Conservation (phyloP, 2,113 vertebrate genomes). For the Phrynocephalus versicolor region DNA sequence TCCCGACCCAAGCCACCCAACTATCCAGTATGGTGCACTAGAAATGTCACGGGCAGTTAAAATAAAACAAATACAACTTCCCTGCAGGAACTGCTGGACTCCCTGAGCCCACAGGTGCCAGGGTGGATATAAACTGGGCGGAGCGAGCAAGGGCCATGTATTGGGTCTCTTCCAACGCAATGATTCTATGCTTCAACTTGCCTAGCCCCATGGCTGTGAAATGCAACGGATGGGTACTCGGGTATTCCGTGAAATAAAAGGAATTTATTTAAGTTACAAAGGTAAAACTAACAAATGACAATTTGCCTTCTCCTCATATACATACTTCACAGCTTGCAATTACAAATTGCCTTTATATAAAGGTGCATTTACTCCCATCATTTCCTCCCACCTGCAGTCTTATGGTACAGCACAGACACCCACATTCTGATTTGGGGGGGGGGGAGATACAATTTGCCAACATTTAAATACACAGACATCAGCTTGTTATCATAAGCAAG, state of each 20-base stretch:
- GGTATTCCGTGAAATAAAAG: conserved; percentile 75
- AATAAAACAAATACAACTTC: no score
- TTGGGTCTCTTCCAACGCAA: no score
- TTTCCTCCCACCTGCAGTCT: conserved; percentile 34
- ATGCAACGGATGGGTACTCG: conserved; percentile 23
- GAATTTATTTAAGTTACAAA: conserved; percentile 92
- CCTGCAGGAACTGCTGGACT: no score
- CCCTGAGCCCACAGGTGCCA: no score
- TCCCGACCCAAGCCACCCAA: background rate
- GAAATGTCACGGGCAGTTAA: background rate
- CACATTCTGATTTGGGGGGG: conserved; percentile 72
- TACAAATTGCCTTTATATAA: conserved; percentile 76
- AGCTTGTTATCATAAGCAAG: conserved; percentile 80
- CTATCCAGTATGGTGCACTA: background rate
- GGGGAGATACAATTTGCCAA: conserved; percentile 77
- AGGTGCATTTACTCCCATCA: conserved; percentile 73
- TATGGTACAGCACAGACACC: conserved; percentile 79
- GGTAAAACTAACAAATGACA: conserved; percentile 84
- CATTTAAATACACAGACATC: conserved; percentile 80
- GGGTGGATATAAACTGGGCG: no score
- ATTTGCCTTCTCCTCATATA: conserved; percentile 78
- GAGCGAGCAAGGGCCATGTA: no score
- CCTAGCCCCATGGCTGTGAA: background rate
- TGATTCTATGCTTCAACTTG: no score
- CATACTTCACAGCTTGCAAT: conserved; percentile 74